These are phyloP conservation scores for Chaetogeoica ovagalla DNA, from an alignment of 2,888 invertebrate species.

Conservation along the genomic window DNA sequence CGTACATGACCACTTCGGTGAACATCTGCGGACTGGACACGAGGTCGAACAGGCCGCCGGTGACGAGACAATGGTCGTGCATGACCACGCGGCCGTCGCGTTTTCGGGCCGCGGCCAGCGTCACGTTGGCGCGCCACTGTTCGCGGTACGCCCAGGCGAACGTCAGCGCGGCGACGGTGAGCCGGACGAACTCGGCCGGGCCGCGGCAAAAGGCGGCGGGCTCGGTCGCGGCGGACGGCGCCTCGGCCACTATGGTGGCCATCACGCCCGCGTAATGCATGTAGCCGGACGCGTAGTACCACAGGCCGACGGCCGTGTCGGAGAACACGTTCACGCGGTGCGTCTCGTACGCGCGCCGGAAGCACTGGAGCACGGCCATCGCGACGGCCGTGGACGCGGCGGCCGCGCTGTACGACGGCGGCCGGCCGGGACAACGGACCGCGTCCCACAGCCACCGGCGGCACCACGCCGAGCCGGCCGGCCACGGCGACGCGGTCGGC, in stretches of 20 bases:
- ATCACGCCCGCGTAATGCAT: constrained; percentile 20
- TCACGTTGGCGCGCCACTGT: constrained; percentile 27
- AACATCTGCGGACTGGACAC: constrained; percentile 41
- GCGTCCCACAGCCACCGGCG: constrained; percentile 16
- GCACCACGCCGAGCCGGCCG: not conserved
- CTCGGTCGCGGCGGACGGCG: not conserved
- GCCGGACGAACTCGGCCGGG: not conserved
- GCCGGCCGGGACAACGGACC: not conserved
- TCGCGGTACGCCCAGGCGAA: constrained; percentile 34
- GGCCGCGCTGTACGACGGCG: constrained; percentile 22
- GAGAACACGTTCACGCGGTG: constrained; percentile 28
- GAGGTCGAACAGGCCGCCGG: constrained; percentile 31
- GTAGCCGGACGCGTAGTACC: constrained; percentile 33
- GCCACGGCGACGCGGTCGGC: not conserved
- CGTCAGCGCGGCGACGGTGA: not conserved
- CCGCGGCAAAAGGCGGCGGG: not conserved
- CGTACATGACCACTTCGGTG: constrained; percentile 29
- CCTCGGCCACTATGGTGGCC: constrained; percentile 30
- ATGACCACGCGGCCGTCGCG: constrained; percentile 16
- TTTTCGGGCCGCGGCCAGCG: constrained; percentile 30
- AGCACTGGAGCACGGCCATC: constrained; percentile 13
- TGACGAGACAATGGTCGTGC: constrained; percentile 20
- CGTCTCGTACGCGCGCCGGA: constrained; percentile 27
- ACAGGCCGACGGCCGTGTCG: constrained; percentile 25
- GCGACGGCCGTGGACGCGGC: constrained; percentile 4